These are phyloP conservation scores for Leucoma salicis DNA, from an alignment of 2,888 invertebrate species.

Conservation along the genomic window DNA sequence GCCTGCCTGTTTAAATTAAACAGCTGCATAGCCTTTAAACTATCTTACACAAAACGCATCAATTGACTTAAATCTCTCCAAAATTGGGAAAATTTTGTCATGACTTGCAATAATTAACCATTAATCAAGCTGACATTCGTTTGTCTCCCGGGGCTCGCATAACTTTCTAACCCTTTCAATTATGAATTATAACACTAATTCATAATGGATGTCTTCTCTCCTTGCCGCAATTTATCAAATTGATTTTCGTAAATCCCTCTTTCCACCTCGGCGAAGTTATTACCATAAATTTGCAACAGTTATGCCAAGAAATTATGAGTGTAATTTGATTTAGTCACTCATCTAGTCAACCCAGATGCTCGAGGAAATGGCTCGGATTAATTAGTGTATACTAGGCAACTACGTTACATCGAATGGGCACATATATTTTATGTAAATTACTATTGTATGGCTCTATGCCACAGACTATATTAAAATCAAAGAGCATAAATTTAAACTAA, in stretches of 20 bases:
- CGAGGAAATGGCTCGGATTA: conserved; percentile 35
- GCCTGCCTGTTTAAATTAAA: too few species aligned
- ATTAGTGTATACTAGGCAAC: conserved; percentile 32
- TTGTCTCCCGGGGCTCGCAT: conserved; percentile 61
- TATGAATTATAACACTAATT: conserved; percentile 79
- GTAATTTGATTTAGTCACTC: conserved; percentile 63
- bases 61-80: conserved; percentile 35
- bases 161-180: conserved; percentile 77
- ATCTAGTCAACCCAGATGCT: conserved; percentile 32
- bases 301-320: conserved; percentile 69
- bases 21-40: too few species aligned
- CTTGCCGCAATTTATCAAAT: conserved; percentile 76
- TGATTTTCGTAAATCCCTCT: conserved; percentile 68
- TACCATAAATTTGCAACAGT: conserved; percentile 74
- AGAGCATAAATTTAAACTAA: too few species aligned
- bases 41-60: too few species aligned
- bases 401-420: neutral
- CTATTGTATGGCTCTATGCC: too few species aligned
- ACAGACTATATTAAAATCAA: neutral
- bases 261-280: conserved; percentile 54
- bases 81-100: conserved; percentile 39
- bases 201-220: conserved; percentile 71
- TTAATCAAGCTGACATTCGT: conserved; percentile 74
- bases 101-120: conserved; percentile 61
- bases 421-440: too few species aligned